Conservation (phyloP, 2,113 vertebrate species). For the Tragelaphus scriptus region DNA sequence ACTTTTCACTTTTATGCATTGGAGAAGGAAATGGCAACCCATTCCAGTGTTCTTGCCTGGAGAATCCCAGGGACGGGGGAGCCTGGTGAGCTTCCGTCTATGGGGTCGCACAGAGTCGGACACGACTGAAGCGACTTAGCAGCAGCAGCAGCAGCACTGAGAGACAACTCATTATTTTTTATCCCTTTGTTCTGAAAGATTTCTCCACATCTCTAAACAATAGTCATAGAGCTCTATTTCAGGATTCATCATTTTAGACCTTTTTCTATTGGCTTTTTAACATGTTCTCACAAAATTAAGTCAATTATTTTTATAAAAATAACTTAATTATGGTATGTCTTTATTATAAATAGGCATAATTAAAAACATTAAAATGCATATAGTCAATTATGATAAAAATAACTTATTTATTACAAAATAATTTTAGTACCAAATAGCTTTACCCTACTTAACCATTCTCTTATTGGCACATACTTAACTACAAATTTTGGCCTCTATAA, state of each 20-base stretch:
- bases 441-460: neutral
- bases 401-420: neutral
- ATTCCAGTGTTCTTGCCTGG: too few relatives aligned
- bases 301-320: conserved; percentile 28
- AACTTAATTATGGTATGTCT: neutral
- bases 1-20: too few relatives aligned
- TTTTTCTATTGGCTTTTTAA: conserved; percentile 5
- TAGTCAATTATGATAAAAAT: neutral
- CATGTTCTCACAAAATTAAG: neutral
- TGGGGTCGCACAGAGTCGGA: too few relatives aligned
- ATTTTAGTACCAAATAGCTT: neutral
- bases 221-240: neutral
- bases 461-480: neutral
- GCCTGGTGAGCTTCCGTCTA: too few relatives aligned
- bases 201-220: neutral
- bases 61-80: too few relatives aligned
- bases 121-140: too few relatives aligned
- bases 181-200: neutral
- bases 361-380: neutral
- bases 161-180: neutral
- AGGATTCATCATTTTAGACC: neutral
- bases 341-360: neutral
- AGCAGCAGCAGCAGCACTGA: neutral
- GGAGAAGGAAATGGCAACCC: too few relatives aligned
- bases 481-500: neutral